Base-by-base conservation (phyloP, 2,797 vertebrate genomes). In the Mastacembelus armatus region DNA sequence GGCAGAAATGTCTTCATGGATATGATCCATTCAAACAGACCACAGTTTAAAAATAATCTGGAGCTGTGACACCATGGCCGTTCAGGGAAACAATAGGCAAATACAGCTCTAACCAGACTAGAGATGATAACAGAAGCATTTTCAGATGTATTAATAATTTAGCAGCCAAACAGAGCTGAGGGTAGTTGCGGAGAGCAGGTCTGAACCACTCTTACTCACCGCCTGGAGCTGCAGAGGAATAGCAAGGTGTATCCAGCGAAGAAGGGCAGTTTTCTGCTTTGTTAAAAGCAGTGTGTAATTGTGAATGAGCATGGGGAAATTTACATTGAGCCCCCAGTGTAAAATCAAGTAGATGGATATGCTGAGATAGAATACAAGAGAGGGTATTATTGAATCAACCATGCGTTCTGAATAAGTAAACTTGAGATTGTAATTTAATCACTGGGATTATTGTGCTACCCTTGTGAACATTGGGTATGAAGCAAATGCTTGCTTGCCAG, bases 131-230 rank as follows among this genome's bases (percentile, higher is more conserved):
- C 84, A 74, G 72, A 79, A 79, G 87, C 85, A 82, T 89, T 90
- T 85, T 71, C 73, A 70, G 81, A 77, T 66, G 80, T 86, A 90
- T 93, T 86, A 92, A 94, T 93, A 92, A 92, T 93, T 92, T 87
- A 94, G 64, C 68, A 80, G 81, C 72, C 77, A 90, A 91, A 91
- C 85, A 85, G 77, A 90, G 89, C 78, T 65, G 65, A 84, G 77
- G 84, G 81, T 84, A 81, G 87, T 76, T 52, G 29, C 83, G 59
- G 51, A 82, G 68, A 77, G 77, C 70, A 63, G 66, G 69, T 86
- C 75, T 78, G 79, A 87, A 73, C 77, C 69, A 73, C 83, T 87
- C 86, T 86, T 87, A 88, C 87, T 83, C 62, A 66, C 76, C 24
- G 78, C 90, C 81, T 35, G 67, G 43, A 74, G 89, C 83, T 77